Evolutionary conservation across 2,113 vertebrate genomes (phyloP).

Genomic region (Paralichthys olivaceus): DNA sequence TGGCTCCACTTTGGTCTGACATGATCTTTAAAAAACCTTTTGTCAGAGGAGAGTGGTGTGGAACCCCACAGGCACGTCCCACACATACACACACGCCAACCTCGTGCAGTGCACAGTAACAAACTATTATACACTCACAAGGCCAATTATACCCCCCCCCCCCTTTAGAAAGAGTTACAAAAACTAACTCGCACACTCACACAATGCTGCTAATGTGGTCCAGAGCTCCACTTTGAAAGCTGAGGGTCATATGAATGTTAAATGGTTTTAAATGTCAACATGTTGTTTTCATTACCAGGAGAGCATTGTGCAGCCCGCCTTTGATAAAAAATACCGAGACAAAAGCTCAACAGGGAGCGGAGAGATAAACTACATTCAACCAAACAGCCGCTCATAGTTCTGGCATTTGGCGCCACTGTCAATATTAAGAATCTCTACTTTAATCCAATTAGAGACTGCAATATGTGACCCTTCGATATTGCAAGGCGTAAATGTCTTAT

Average conservation of each 20-base stretch:
- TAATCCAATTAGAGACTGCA: conserved; percentile 7
- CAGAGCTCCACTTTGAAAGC: conserved; percentile 36
- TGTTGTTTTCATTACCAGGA: conserved; percentile 51
- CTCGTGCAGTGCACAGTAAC: conserved; percentile 14
- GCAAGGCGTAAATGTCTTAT: not conserved
- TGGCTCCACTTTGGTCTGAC: conserved; percentile 48
- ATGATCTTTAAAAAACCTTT: conserved; percentile 17
- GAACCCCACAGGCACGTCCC: conserved; percentile 32
- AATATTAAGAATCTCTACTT: conserved; percentile 13
- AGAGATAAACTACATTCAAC: not conserved
- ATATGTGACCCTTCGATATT: conserved; percentile 12
- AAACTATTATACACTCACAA: conserved; percentile 4
- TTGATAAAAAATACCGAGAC: not conserved
- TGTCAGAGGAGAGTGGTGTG: conserved; percentile 37
- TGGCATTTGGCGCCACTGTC: conserved; percentile 17
- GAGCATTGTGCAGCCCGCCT: conserved; percentile 19
- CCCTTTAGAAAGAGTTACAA: conserved; percentile 1
- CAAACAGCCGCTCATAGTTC: conserved; percentile 6
- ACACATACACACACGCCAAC: not conserved
- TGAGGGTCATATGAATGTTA: conserved; percentile 63
- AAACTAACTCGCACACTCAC: conserved; percentile 6
- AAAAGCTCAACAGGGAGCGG: conserved; percentile 14
- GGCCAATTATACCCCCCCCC: not conserved
- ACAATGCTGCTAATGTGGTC: conserved; percentile 35
- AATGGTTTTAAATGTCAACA: conserved; percentile 65